Evolutionary conservation across 2,888 invertebrate genomes (phyloP).

Genomic region (Dastarcus helophoroides): DNA sequence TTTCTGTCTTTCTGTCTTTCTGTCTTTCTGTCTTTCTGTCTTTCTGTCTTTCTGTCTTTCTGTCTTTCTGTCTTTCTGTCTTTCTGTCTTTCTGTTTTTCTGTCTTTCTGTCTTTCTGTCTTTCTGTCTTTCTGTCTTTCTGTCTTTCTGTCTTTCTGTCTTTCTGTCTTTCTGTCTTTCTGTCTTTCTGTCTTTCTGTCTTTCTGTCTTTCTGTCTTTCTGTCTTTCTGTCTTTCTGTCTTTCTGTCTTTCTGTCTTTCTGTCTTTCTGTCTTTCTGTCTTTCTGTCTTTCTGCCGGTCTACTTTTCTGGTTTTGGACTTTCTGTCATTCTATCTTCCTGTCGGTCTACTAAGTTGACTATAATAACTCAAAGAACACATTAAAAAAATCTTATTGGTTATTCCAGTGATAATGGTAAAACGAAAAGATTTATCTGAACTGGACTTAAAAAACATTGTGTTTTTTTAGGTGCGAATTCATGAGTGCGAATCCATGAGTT

Average conservation of each 20-base stretch:
- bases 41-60: background rate
- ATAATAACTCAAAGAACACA: too few relatives aligned
- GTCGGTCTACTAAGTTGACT: too few relatives aligned
- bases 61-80: conserved; percentile 1
- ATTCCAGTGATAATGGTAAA: too few relatives aligned
- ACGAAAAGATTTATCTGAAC: too few relatives aligned
- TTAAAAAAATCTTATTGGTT: too few relatives aligned
- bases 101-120: conserved; percentile 1
- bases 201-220: background rate
- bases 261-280: conserved; percentile 1
- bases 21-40: conserved; percentile 1
- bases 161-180: background rate
- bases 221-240: conserved; percentile 1
- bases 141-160: conserved; percentile 1
- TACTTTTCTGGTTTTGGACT: too few relatives aligned
- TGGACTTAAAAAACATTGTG: too few relatives aligned
- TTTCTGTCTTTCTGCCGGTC: too few relatives aligned
- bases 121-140: background rate
- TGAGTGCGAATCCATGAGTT: too few relatives aligned
- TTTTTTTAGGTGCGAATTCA: too few relatives aligned
- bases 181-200: conserved; percentile 1
- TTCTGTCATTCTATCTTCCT: too few relatives aligned
- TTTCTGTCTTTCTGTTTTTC: background rate
- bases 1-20: background rate
- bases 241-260: background rate